Conservation (phyloP, 2,113 vertebrate genomes). For the Centrocercus urophasianus region DNA sequence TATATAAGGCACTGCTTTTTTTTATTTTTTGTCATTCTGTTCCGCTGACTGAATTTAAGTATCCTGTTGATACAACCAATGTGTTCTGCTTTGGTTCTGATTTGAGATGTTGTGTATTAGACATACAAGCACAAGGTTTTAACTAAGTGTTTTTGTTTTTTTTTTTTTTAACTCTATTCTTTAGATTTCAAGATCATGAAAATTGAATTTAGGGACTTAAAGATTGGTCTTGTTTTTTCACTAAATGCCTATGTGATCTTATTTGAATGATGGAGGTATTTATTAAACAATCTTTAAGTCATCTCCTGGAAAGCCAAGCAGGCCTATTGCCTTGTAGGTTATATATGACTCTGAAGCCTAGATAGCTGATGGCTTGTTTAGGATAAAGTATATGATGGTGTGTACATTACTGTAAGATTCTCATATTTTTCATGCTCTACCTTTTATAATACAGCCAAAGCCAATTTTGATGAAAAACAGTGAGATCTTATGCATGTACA, state of each 20-base stretch:
- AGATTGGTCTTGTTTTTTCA: neutral
- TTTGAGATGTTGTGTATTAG: neutral
- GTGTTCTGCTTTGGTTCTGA: neutral
- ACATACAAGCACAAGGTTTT: neutral
- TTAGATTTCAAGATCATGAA: neutral
- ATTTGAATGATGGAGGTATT: neutral
- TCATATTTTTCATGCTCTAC: neutral
- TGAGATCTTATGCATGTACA: neutral
- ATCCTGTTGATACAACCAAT: neutral
- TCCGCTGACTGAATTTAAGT: neutral
- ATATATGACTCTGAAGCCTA: neutral
- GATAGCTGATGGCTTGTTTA: neutral
- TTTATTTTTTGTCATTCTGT: rapidly evolving
- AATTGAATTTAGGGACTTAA: neutral
- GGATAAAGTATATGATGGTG: neutral
- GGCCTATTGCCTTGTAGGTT: neutral
- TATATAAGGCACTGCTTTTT: neutral
- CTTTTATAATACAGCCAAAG: neutral
- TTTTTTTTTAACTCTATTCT: neutral
- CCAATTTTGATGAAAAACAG: neutral
- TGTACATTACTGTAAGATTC: neutral
- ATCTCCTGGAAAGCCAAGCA: neutral
- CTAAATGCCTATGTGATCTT: neutral
- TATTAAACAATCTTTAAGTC: neutral
- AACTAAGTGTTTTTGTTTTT: neutral